Evolutionary conservation across 2,888 invertebrate species (phyloP).

Genomic region (Carpatolechia fugitivella): DNA sequence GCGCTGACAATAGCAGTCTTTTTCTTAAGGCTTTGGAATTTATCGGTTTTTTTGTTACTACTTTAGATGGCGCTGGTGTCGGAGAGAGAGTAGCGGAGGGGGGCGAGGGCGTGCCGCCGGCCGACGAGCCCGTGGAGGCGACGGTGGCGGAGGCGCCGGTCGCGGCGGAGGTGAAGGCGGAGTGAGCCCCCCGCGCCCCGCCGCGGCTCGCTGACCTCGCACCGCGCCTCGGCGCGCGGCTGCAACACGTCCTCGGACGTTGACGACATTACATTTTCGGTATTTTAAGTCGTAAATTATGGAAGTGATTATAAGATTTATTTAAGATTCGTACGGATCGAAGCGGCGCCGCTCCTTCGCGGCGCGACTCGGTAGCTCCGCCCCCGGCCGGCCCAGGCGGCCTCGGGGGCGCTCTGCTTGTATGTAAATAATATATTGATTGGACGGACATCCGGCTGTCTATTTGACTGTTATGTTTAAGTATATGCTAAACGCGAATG

Average conservation of each 20-base stretch:
- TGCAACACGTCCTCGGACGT: no score
- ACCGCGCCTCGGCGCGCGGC: no score
- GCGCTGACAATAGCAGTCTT: no score
- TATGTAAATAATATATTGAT: constrained; percentile 71
- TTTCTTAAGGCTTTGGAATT: no score
- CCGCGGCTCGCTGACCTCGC: no score
- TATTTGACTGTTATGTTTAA: constrained; percentile 74
- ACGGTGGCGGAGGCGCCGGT: constrained; percentile 46
- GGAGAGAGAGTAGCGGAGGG: constrained; percentile 50
- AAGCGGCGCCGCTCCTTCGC: constrained; percentile 35
- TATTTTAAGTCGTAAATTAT: constrained; percentile 76
- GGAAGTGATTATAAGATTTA: constrained; percentile 68
- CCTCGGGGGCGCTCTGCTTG: no score
- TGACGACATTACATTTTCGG: constrained; percentile 41
- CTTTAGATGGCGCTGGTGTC: constrained; percentile 31
- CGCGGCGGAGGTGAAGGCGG: constrained; percentile 50
- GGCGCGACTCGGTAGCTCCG: constrained; percentile 33
- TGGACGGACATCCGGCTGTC: constrained; percentile 65
- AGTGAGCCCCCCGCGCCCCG: no score
- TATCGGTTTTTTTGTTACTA: background rate
- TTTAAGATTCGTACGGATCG: constrained; percentile 49
- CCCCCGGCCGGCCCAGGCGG: constrained; percentile 36
- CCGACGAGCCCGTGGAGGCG: constrained; percentile 42
- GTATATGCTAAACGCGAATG: constrained; percentile 65
- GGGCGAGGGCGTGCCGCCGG: constrained; percentile 38